These are phyloP conservation scores for Panorpa germanica DNA, from an alignment of 2,888 invertebrate species.

Conservation along the genomic window DNA sequence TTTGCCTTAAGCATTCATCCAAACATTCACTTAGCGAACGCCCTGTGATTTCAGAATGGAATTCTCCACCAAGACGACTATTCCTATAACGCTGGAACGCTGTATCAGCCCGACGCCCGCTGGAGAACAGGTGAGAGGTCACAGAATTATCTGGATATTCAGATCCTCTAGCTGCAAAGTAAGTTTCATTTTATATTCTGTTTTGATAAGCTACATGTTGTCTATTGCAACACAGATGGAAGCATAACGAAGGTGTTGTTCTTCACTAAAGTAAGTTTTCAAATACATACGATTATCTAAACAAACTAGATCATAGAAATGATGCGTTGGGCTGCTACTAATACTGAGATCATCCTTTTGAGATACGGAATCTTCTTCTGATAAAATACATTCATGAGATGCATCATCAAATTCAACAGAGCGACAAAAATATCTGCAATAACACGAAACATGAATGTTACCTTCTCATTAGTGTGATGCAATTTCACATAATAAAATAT, in stretches of 20 bases:
- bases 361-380: conserved; percentile 79
- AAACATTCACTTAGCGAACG: conserved; percentile 76
- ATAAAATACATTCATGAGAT: conserved; percentile 71
- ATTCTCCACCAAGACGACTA: conserved; percentile 70
- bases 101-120: conserved; percentile 66
- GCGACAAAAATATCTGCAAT: conserved; percentile 57
- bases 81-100: conserved; percentile 65
- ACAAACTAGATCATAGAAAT: conserved; percentile 78
- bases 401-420: conserved; percentile 80
- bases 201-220: conserved; percentile 3
- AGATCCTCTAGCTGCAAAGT: conserved; percentile 61
- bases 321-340: conserved; percentile 68
- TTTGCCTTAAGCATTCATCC: conserved; percentile 75
- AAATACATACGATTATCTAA: conserved; percentile 68
- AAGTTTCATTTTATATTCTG: conserved; percentile 20
- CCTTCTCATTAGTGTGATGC: conserved; percentile 2
- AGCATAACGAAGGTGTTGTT: background rate
- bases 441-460: conserved; percentile 8
- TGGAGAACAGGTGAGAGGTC: conserved; percentile 67
- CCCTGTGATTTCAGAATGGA: conserved; percentile 77
- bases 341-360: conserved; percentile 76
- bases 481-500: conserved; percentile 6
- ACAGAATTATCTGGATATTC: conserved; percentile 79
- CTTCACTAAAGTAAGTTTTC: conserved; percentile 3
- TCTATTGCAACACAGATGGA: background rate